These are phyloP conservation scores for Zosterops hypoxanthus DNA, from an alignment of 2,113 vertebrate genomes.

Conservation along the genomic window DNA sequence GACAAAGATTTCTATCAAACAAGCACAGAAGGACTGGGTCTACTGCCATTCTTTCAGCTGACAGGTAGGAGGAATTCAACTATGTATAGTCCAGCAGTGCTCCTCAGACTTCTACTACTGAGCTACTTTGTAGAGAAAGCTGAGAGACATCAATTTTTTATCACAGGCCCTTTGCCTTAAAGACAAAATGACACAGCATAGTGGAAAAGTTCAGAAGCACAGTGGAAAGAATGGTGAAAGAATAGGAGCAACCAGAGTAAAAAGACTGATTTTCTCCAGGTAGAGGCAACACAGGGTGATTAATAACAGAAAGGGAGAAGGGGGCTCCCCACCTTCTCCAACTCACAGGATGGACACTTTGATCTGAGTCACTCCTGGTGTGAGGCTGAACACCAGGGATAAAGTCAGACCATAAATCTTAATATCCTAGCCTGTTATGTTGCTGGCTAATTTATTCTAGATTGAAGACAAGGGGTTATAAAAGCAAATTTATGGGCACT, in stretches of 20 bases:
- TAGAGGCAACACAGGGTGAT: not conserved
- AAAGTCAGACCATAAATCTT: not conserved
- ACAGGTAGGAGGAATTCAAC: not conserved
- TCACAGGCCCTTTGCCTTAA: not conserved
- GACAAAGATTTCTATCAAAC: not conserved
- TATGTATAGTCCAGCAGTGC: not conserved
- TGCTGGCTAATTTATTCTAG: slow-evolving; percentile 21
- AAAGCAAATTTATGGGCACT: slow-evolving; percentile 20
- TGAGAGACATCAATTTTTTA: not conserved
- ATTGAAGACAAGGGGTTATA: slow-evolving; percentile 12
- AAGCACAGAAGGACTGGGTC: not conserved
- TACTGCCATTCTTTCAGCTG: not conserved
- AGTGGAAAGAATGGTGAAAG: not conserved
- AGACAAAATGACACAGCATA: not conserved
- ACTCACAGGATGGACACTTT: not conserved
- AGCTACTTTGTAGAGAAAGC: not conserved
- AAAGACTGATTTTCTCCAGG: not conserved
- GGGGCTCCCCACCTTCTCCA: not conserved
- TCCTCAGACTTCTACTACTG: not conserved
- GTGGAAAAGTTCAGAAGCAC: not conserved
- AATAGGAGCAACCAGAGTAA: not conserved
- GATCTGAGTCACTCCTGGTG: not conserved
- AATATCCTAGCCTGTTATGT: not conserved
- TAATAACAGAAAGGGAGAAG: not conserved
- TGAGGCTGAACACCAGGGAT: not conserved